These are phyloP conservation scores for Drosophila putrida DNA, from an alignment of 2,888 invertebrate genomes.

Conservation along the genomic window DNA sequence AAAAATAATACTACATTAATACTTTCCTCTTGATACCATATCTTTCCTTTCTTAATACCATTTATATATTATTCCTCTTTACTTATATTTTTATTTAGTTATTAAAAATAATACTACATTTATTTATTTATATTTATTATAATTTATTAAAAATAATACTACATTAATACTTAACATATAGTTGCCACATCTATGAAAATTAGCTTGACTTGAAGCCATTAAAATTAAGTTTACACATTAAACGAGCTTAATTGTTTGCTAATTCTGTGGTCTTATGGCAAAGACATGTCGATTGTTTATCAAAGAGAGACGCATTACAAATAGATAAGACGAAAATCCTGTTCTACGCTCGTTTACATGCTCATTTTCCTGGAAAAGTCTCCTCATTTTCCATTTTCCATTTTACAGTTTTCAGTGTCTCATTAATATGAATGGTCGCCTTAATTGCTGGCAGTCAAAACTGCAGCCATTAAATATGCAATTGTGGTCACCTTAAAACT, in stretches of 20 bases:
- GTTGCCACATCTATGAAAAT: not conserved
- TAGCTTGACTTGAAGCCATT: not conserved
- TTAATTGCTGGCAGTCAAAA: conserved; percentile 43
- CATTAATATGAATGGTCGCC: conserved; percentile 57
- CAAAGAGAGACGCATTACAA: conserved; percentile 3
- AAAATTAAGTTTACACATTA: not conserved
- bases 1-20: no score
- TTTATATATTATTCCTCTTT: no score
- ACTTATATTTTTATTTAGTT: no score
- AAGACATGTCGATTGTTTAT: not conserved
- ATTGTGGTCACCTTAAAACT: conserved; percentile 42
- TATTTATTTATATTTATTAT: no score
- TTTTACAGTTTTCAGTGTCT: conserved; percentile 18
- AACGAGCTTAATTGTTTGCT: not conserved
- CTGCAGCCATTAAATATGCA: conserved; percentile 53
- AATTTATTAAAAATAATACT: no score
- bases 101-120: no score
- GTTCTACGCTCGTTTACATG: conserved; percentile 29
- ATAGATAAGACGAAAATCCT: not conserved
- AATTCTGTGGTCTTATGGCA: not conserved
- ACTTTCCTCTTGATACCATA: no score
- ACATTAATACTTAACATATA: not conserved
- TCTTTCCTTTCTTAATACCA: no score
- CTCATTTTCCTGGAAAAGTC: conserved; percentile 35
- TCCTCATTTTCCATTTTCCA: not conserved